Conservation (phyloP, 53 echinoderm and acorn worm species). For the Astropecten irregularis region DNA sequence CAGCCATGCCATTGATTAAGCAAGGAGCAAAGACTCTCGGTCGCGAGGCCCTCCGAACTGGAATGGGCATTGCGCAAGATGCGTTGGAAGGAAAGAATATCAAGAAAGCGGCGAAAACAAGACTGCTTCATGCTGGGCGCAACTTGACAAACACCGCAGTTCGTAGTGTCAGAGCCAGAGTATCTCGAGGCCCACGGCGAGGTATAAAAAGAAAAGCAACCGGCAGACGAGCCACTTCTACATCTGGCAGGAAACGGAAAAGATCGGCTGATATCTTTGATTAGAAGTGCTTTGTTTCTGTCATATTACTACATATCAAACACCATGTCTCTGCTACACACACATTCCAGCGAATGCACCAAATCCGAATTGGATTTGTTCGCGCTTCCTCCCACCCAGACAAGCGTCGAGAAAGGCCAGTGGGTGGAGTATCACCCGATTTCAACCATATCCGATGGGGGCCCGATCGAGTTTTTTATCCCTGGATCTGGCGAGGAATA, state of each 20-base stretch:
- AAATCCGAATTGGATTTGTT: slow-evolving; percentile 67
- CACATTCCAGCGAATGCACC: slow-evolving; percentile 72
- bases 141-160: background rate
- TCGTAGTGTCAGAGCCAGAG: background rate
- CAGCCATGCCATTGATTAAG: too few relatives aligned
- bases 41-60: slow-evolving; percentile 49
- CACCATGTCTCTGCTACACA: slow-evolving; percentile 77
- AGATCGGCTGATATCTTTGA: slow-evolving; percentile 51
- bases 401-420: too few relatives aligned
- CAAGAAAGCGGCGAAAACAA: slow-evolving; percentile 9
- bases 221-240: background rate
- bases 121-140: slow-evolving; percentile 40
- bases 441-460: too few relatives aligned
- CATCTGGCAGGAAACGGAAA: slow-evolving; percentile 8
- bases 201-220: too few relatives aligned
- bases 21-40: too few relatives aligned
- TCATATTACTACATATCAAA: background rate
- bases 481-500: slow-evolving; percentile 38
- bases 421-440: too few relatives aligned
- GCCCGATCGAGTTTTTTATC: slow-evolving; percentile 38
- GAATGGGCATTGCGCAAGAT: slow-evolving; percentile 49
- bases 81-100: slow-evolving; percentile 48
- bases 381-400: too few relatives aligned
- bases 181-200: background rate
- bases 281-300: slow-evolving; percentile 7